Evolutionary conservation across 2,113 vertebrate genomes (phyloP).

Genomic region (Aegypius monachus): DNA sequence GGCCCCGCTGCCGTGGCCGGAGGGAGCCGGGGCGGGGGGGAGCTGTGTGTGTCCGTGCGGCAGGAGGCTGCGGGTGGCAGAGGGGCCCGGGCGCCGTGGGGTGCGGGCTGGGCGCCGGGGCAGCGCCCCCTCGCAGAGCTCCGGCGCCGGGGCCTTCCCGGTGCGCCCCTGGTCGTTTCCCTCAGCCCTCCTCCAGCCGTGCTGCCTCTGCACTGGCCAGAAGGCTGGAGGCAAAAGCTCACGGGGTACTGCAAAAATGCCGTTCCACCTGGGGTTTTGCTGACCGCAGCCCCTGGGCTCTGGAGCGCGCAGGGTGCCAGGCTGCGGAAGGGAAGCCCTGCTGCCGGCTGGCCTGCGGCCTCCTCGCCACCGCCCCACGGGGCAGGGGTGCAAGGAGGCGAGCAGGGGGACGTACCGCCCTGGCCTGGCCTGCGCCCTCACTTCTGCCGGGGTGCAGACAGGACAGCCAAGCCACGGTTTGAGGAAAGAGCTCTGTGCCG

Average conservation of each 20-base stretch:
- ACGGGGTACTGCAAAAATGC: accelerated
- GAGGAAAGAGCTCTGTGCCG: accelerated
- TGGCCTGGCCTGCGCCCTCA: accelerated
- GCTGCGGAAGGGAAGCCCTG: too few relatives aligned
- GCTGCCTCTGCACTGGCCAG: not conserved
- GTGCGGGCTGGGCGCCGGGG: not conserved
- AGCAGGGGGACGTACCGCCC: not conserved
- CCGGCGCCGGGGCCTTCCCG: accelerated
- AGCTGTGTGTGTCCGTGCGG: too few relatives aligned
- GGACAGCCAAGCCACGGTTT: accelerated
- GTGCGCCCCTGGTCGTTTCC: not conserved
- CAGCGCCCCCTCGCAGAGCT: accelerated
- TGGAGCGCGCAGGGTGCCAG: accelerated
- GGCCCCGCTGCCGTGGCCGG: not conserved
- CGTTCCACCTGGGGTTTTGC: accelerated
- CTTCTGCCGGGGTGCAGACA: accelerated
- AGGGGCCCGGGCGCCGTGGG: too few relatives aligned
- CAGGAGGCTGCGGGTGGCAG: not conserved
- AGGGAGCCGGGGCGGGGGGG: not conserved
- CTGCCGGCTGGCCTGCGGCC: not conserved
- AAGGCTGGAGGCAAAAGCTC: accelerated
- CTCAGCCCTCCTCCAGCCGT: not conserved
- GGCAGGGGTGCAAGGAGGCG: not conserved
- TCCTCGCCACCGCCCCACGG: accelerated
- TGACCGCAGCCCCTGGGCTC: accelerated